Evolutionary conservation across 2,797 vertebrate genomes (phyloP).

Genomic region (Todus mexicanus): DNA sequence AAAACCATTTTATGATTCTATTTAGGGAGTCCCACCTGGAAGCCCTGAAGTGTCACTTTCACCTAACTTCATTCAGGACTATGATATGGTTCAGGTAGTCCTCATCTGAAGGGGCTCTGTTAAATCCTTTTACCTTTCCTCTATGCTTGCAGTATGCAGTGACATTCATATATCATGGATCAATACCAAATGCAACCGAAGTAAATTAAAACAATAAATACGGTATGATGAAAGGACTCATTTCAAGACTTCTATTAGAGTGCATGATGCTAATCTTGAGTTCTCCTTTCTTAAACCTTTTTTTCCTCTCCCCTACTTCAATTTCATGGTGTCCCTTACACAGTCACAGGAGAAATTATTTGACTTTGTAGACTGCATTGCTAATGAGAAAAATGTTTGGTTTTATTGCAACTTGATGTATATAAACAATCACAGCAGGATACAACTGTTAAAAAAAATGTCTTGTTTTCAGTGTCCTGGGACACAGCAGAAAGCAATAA

Average conservation of each 20-base stretch:
- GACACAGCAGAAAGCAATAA: not conserved
- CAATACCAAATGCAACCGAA: not conserved
- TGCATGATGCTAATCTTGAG: not conserved
- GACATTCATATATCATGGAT: not conserved
- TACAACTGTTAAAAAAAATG: not conserved
- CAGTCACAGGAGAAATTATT: conserved; percentile 2
- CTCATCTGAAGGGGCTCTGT: not conserved
- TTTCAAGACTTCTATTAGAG: not conserved
- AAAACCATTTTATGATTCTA: too few relatives aligned
- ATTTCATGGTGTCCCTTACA: not conserved
- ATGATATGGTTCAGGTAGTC: not conserved
- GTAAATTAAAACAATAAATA: conserved; percentile 42
- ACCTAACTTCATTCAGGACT: not conserved
- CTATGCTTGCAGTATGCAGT: not conserved
- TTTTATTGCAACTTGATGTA: conserved; percentile 14
- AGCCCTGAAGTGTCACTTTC: not conserved
- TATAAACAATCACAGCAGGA: conserved; percentile 26
- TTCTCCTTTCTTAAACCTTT: not conserved
- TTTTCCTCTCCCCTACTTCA: not conserved
- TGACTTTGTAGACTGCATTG: not conserved
- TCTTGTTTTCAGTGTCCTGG: not conserved
- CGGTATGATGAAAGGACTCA: not conserved
- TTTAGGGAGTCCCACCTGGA: not conserved
- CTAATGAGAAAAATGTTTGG: conserved; percentile 24
- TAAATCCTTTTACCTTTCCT: not conserved